These are phyloP conservation scores for Hyalella azteca DNA, from an alignment of 2,888 invertebrate species.

Conservation along the genomic window DNA sequence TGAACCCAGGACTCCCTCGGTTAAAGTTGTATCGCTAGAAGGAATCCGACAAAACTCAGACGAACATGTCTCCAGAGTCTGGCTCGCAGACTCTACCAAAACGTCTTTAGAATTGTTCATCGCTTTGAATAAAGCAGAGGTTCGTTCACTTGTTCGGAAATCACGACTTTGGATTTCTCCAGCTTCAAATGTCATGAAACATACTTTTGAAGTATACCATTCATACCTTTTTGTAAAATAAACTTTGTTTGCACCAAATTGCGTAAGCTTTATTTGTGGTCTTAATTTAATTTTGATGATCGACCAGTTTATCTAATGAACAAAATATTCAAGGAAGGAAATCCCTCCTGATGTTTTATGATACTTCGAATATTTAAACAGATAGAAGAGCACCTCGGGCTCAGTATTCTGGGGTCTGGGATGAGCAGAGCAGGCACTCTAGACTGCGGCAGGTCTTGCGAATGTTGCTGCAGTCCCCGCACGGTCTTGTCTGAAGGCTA, in stretches of 20 bases:
- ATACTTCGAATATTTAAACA: too few species aligned
- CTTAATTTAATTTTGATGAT: too few species aligned
- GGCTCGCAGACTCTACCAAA: background rate
- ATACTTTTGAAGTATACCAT: too few species aligned
- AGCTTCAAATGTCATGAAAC: too few species aligned
- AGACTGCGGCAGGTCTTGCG: background rate
- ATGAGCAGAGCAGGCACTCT: background rate
- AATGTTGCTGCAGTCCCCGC: conserved; percentile 30
- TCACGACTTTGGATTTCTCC: too few species aligned
- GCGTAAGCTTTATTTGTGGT: too few species aligned
- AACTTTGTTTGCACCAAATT: too few species aligned
- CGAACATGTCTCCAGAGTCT: conserved; percentile 21
- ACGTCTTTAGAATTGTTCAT: conserved; percentile 18
- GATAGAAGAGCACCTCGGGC: conserved; percentile 18
- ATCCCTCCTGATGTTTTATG: too few species aligned
- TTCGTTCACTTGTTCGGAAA: too few species aligned
- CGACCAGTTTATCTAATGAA: too few species aligned
- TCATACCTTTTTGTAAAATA: too few species aligned
- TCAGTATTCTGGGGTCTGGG: background rate
- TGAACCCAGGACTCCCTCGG: background rate
- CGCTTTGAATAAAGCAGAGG: conserved; percentile 19
- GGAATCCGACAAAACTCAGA: conserved; percentile 3
- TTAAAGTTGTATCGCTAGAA: background rate
- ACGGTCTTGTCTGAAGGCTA: background rate
- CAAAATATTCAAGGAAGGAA: too few species aligned